phyloP scores from a whole-genome alignment of 2,113 vertebrate species.

The Hippocampus barbouri region DNA sequence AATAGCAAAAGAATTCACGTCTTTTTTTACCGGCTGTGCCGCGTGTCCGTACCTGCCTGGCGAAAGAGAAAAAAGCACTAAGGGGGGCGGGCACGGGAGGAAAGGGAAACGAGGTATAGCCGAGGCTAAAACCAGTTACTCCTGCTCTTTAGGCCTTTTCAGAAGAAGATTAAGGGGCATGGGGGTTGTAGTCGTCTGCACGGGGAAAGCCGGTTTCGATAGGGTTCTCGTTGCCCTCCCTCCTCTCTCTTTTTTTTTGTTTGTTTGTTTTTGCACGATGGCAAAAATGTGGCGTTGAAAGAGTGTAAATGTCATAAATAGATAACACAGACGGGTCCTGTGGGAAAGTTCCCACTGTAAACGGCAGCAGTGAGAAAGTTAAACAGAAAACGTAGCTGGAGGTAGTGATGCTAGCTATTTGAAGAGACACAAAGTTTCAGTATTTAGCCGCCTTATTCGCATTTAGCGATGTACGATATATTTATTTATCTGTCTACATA shows the following conservation, averaged over 20 bases:
- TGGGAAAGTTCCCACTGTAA: conserved; percentile 31
- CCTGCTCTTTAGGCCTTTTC: conserved; percentile 52
- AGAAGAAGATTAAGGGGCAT: conserved; percentile 19
- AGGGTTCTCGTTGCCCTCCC: conserved; percentile 6
- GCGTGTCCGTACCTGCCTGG: conserved; percentile 56
- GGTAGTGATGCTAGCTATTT: not conserved
- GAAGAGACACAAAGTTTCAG: not conserved
- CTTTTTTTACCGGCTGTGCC: not conserved
- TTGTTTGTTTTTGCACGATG: conserved; percentile 35
- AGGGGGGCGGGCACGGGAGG: conserved; percentile 21
- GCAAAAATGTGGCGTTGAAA: conserved; percentile 13
- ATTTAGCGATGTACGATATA: not conserved
- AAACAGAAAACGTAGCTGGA: conserved; percentile 4
- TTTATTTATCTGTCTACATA: no score
- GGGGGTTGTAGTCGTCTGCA: conserved; percentile 17
- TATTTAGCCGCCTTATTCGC: not conserved
- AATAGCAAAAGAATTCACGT: conserved; percentile 10
- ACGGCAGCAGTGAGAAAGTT: conserved; percentile 26
- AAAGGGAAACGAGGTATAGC: conserved; percentile 7
- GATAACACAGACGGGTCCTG: conserved; percentile 25
- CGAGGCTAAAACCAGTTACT: conserved; percentile 60
- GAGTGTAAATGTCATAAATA: conserved; percentile 23
- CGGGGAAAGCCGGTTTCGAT: conserved; percentile 42
- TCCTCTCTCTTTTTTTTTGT: conserved; percentile 19
- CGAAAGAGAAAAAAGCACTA: conserved; percentile 16